phyloP scores from a whole-genome alignment of 2,888 invertebrate genomes.

The Galeopsomyia nigrocyanea region DNA sequence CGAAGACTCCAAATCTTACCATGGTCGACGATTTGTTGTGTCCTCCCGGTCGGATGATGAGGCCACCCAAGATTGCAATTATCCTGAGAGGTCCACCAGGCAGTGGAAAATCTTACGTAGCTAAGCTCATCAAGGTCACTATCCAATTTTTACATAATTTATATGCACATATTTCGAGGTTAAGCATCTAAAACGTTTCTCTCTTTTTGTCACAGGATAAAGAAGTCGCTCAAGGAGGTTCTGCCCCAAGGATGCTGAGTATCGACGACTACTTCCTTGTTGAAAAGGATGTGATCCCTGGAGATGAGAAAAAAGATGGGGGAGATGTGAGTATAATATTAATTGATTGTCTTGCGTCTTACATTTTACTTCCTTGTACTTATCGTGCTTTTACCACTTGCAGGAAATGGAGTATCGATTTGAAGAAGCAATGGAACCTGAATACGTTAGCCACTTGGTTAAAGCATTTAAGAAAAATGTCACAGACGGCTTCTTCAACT shows the following conservation, averaged over 20 bases:
- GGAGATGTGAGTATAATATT: constrained; percentile 69
- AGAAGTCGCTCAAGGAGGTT: constrained; percentile 86
- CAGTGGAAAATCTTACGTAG: constrained; percentile 92
- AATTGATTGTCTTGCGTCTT: no score
- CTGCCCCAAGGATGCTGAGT: constrained; percentile 91
- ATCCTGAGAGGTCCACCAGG: constrained; percentile 94
- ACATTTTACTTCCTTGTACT: neutral
- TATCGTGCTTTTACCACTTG: constrained; percentile 24
- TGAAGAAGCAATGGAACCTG: constrained; percentile 85
- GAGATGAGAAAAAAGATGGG: constrained; percentile 78
- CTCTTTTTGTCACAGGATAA: constrained; percentile 71
- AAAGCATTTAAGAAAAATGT: constrained; percentile 93
- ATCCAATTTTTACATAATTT: constrained; percentile 7
- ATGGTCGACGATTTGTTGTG: constrained; percentile 88
- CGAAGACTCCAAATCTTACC: constrained; percentile 69
- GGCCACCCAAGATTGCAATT: constrained; percentile 87
- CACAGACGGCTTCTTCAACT: constrained; percentile 90
- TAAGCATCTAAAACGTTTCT: constrained; percentile 13
- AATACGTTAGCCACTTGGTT: constrained; percentile 84
- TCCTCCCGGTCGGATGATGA: constrained; percentile 82
- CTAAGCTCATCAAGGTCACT: constrained; percentile 85
- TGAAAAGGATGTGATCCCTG: constrained; percentile 82
- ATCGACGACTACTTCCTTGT: constrained; percentile 97
- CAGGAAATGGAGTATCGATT: constrained; percentile 88
- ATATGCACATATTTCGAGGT: neutral